Evolutionary conservation across 2,888 invertebrate genomes (phyloP), one percentile per base, ranked within the genome.

Genomic region (Hoplodrina blanda): DNA sequence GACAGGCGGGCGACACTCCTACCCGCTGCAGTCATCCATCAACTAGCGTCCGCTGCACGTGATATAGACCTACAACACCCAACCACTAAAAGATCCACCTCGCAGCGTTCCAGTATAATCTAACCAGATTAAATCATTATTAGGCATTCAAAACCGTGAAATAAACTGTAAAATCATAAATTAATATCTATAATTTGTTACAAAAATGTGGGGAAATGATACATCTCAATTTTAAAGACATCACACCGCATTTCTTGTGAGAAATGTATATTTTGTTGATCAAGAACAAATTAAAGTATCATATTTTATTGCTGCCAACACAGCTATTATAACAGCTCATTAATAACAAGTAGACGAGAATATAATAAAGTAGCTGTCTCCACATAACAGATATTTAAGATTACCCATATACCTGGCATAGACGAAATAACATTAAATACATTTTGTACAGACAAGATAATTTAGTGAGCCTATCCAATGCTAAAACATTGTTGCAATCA

Each of bases 401-500:
- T 55, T 33, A 20, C 4, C 56, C 13, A n/a, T 68, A 33, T n/a
- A 46, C 17, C 46, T 46, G 65, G 33, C 53, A 49, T 59, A 78
- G 62, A 76, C 63, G 53, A 64, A 67, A 78, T 71, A 67, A 37
- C 54, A 59, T 77, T 50, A 52, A 60, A 68, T 57, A 60, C 13
- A 63, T 55, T 77, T 61, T 52, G 56, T 63, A 37, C n/a, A 69
- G 62, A 67, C 67, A 69, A 79, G 62, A 75, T 71, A 72, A 72
- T 69, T 78, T 62, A 73, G 63, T 62, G 41, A 68, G 62, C 33
- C 41, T 55, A 64, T 66, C 52, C 46, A 74, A 69, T 53, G 72
- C 64, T 69, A 65, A 82, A 80, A 87, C 86, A 88, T 80, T 86
- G 87, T 87, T 88, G 86, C 85, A 87, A 85, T 85, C 75, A 79